phyloP scores from a whole-genome alignment of 1,140 invertebrate genomes.

The Diabrotica undecimpunctata region DNA sequence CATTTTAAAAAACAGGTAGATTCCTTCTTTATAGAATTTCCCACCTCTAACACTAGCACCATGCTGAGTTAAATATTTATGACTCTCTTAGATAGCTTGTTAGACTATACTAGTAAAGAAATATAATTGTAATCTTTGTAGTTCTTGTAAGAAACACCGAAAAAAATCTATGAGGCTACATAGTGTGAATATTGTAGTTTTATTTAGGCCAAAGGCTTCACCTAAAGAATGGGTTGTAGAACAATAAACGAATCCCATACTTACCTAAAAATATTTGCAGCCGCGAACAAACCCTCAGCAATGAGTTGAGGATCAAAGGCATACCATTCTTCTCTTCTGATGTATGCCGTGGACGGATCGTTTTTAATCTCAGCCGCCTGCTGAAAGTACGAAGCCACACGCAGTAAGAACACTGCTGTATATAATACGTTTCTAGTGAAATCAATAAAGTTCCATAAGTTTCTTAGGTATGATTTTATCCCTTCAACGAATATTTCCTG shows the following conservation, averaged over 20 bases:
- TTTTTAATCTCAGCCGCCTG: constrained; percentile 63
- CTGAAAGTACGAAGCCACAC: constrained; percentile 73
- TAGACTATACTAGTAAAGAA: too few relatives aligned
- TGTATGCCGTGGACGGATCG: constrained; percentile 64
- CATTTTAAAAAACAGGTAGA: too few relatives aligned
- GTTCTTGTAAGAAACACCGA: too few relatives aligned
- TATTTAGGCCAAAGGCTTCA: too few relatives aligned
- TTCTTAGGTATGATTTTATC: constrained; percentile 75
- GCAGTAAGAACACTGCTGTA: constrained; percentile 69
- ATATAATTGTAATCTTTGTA: too few relatives aligned
- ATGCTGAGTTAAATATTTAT: too few relatives aligned
- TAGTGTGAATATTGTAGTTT: too few relatives aligned
- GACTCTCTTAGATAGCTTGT: too few relatives aligned
- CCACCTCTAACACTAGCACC: too few relatives aligned
- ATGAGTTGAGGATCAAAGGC: constrained; percentile 92
- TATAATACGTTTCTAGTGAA: constrained; percentile 86
- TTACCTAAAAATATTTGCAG: constrained; percentile 86
- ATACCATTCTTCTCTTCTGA: constrained; percentile 83
- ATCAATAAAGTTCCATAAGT: constrained; percentile 97
- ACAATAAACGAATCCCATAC: not conserved
- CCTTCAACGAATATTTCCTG: constrained; percentile 85
- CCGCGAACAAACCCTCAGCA: constrained; percentile 90
- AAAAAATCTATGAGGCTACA: too few relatives aligned
- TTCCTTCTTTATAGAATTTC: too few relatives aligned
- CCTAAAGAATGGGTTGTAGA: too few relatives aligned